These are phyloP conservation scores for Phaethon lepturus DNA, from an alignment of 2,113 vertebrate genomes.

Conservation along the genomic window DNA sequence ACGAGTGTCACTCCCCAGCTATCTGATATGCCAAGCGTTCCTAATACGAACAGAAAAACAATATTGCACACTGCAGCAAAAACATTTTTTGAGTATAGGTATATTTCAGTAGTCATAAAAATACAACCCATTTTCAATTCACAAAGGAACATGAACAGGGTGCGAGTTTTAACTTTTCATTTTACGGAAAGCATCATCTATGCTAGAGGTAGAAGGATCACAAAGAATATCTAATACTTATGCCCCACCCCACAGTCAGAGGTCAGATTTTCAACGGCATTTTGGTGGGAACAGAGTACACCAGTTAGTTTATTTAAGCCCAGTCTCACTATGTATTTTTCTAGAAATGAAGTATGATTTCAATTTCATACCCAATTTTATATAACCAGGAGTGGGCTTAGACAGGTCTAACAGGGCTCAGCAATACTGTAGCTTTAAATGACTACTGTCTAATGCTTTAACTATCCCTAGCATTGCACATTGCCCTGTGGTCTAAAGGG, in stretches of 20 bases:
- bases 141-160: not conserved
- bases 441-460: not conserved
- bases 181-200: not conserved
- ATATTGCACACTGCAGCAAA: not conserved
- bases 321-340: not conserved
- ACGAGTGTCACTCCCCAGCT: not conserved
- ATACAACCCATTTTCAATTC: not conserved
- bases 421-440: not conserved
- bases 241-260: not conserved
- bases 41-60: not conserved
- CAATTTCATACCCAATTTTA: not conserved
- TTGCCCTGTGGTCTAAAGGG: not conserved
- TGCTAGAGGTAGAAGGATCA: not conserved
- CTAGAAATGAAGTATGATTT: not conserved
- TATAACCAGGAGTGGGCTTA: not conserved
- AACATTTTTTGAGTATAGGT: not conserved
- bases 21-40: not conserved
- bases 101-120: not conserved
- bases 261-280: not conserved
- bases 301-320: not conserved
- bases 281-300: not conserved
- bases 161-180: not conserved
- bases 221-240: not conserved
- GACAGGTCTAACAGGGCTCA: not conserved
- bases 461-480: not conserved